These are phyloP conservation scores for Eulemur mongoz DNA, from an alignment of 2,797 vertebrate species.

Conservation along the genomic window DNA sequence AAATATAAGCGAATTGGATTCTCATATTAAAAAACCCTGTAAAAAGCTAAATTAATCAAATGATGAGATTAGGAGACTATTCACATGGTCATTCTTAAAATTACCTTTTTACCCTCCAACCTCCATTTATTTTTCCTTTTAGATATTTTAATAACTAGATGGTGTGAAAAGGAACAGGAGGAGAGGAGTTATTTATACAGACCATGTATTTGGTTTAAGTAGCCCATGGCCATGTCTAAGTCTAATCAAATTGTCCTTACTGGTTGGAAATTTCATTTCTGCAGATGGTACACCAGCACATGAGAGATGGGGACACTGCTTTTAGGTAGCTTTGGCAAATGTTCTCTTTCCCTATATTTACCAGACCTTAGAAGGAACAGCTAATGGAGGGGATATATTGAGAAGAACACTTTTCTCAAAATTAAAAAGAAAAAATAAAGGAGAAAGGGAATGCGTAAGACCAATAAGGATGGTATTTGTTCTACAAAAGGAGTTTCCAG, in stretches of 20 bases:
- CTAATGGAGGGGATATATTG: neutral
- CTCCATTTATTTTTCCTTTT: neutral
- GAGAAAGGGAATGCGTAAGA: neutral
- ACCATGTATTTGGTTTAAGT: neutral
- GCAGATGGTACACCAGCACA: neutral
- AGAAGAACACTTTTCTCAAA: neutral
- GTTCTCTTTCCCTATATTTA: neutral
- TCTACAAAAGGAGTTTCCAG: neutral
- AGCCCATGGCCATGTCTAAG: too few relatives aligned
- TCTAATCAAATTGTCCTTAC: neutral
- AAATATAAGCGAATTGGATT: neutral
- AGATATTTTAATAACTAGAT: neutral
- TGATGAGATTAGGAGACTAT: neutral
- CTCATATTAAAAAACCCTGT: neutral
- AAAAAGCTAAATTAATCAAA: neutral
- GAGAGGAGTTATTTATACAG: neutral
- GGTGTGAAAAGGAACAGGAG: neutral
- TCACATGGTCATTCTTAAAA: neutral
- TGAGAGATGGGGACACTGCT: neutral
- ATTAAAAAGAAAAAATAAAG: neutral
- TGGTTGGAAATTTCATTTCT: neutral
- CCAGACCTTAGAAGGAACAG: neutral
- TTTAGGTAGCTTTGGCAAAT: neutral
- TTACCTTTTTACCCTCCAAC: neutral
- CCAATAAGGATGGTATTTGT: neutral